Percentiles rank a stretch among this genome's conserved stretches.
These are phyloP conservation scores for Avahi laniger DNA, from an alignment of 2,797 vertebrate species.

Conservation along the genomic window DNA sequence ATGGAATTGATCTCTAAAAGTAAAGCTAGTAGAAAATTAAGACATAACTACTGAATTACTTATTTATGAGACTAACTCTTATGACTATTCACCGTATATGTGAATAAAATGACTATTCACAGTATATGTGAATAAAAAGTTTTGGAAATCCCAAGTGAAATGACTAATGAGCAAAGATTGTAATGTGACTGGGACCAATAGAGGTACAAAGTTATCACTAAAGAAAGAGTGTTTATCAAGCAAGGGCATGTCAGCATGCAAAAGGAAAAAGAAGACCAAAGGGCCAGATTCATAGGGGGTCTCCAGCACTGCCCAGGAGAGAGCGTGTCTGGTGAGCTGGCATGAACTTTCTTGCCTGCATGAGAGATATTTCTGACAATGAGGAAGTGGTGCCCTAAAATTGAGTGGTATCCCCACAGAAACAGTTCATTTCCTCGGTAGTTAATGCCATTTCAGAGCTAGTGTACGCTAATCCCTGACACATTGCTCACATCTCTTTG, in stretches of 20 bases:
- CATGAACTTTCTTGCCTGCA: background rate
- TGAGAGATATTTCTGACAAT: background rate
- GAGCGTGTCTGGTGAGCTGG: background rate
- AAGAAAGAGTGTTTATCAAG: background rate
- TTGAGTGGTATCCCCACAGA: background rate
- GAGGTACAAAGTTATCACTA: background rate
- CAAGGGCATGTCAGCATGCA: background rate
- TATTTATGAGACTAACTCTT: background rate
- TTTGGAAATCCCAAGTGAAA: background rate
- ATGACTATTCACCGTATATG: background rate
- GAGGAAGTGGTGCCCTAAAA: background rate
- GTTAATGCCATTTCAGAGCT: background rate
- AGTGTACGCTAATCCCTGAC: background rate
- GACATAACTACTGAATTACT: background rate
- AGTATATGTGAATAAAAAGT: background rate
- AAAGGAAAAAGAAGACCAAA: background rate
- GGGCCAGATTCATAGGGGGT: background rate
- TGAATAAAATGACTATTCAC: background rate
- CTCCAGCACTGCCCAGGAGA: too few relatives aligned
- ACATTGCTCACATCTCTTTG: background rate
- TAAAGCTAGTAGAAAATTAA: constrained; percentile 1
- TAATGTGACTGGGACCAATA: background rate
- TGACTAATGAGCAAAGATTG: background rate
- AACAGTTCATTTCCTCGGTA: background rate
- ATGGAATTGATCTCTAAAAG: constrained; percentile 30